A percentile compares a stretch with the other conserved stretches of the same genome.
These are phyloP conservation scores for Drosophila paramelanica DNA, from an alignment of 2,888 invertebrate genomes.

Conservation along the genomic window DNA sequence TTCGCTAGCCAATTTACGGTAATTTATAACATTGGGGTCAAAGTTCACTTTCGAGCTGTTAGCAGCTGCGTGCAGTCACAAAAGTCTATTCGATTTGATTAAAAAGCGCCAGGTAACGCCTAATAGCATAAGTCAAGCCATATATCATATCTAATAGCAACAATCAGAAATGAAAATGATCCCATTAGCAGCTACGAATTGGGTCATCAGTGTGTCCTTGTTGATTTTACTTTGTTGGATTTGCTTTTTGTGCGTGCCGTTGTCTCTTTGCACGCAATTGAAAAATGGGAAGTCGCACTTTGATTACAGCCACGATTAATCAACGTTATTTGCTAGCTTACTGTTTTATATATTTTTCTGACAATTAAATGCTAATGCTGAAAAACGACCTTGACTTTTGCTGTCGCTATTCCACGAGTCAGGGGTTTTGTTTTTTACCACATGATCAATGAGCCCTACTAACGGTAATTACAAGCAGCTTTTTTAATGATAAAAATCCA, in stretches of 20 bases:
- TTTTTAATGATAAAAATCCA: background rate
- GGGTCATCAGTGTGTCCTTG: constrained; percentile 39
- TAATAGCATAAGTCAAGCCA: constrained; percentile 19
- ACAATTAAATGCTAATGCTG: constrained; percentile 8
- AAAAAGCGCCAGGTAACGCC: constrained; percentile 27
- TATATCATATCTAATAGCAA: constrained; percentile 60
- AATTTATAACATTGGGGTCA: constrained; percentile 43
- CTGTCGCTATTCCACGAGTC: background rate
- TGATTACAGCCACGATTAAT: constrained; percentile 69
- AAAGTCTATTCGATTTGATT: constrained; percentile 47
- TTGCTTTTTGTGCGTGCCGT: constrained; percentile 10
- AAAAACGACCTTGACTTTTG: constrained; percentile 3
- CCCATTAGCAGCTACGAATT: constrained; percentile 59
- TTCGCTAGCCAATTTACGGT: constrained; percentile 32
- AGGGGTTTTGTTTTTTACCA: background rate
- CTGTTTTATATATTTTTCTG: constrained; percentile 2
- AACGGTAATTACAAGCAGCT: constrained; percentile 30
- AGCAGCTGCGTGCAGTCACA: constrained; percentile 22
- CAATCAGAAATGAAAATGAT: constrained; percentile 45
- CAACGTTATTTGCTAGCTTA: constrained; percentile 41
- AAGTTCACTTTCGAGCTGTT: constrained; percentile 3
- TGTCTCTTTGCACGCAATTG: constrained; percentile 35
- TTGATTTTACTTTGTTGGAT: constrained; percentile 11
- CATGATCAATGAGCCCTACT: background rate
- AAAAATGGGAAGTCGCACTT: constrained; percentile 36